Conservation (phyloP, 2,797 vertebrate species). For the Chelidonichthys spinosus region DNA sequence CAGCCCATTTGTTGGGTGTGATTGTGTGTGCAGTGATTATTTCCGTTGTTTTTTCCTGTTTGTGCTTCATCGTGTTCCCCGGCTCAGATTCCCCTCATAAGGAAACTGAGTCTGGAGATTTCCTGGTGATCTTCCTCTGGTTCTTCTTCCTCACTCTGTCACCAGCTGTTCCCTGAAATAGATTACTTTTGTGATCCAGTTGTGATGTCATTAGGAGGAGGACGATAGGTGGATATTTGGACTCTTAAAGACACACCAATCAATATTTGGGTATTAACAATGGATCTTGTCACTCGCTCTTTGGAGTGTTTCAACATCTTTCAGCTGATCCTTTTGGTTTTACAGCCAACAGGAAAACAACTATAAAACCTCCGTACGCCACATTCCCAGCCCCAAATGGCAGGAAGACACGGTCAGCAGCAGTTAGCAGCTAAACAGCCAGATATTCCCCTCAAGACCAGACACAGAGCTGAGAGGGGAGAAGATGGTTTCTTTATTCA, state of each 20-base stretch:
- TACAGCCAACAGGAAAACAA: not conserved
- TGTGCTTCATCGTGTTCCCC: not conserved
- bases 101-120: not conserved
- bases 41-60: not conserved
- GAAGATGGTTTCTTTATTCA: not conserved
- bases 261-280: not conserved
- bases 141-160: not conserved
- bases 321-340: slow-evolving; percentile 3
- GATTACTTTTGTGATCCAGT: not conserved
- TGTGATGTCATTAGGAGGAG: not conserved
- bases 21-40: slow-evolving; percentile 4
- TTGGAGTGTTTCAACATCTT: not conserved
- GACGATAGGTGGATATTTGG: not conserved
- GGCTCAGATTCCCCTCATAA: not conserved
- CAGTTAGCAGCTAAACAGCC: not conserved
- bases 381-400: slow-evolving; percentile 1
- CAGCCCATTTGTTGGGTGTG: slow-evolving; percentile 28
- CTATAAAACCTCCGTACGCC: not conserved
- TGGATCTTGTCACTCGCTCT: not conserved
- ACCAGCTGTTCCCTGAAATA: not conserved
- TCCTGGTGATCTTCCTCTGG: not conserved
- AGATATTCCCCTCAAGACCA: not conserved
- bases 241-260: not conserved
- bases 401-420: not conserved
- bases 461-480: not conserved